A percentile compares a stretch with the other conserved stretches of the same genome.
phyloP scores from a whole-genome alignment of 2,113 vertebrate genomes.

The Ia io region DNA sequence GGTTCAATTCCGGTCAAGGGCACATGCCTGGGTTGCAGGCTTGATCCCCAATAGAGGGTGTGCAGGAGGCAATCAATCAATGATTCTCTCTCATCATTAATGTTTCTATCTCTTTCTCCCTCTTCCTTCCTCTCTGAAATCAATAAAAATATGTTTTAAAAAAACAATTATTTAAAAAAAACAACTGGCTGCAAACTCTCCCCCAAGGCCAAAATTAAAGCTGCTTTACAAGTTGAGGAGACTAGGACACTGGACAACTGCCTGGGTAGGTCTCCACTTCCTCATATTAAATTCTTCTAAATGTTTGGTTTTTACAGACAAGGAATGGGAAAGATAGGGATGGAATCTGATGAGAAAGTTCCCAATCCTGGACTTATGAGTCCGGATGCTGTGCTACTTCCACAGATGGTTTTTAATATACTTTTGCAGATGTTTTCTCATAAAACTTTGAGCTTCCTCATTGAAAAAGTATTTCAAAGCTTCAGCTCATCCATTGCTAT shows the following conservation, averaged over 20 bases:
- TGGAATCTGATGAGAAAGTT: conserved; percentile 30
- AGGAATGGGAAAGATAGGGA: not conserved
- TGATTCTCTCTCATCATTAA: no score
- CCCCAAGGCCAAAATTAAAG: not conserved
- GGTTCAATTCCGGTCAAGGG: no score
- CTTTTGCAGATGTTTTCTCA: conserved; percentile 9
- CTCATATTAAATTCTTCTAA: conserved; percentile 1
- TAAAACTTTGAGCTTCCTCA: conserved; percentile 79
- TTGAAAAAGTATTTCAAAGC: not conserved
- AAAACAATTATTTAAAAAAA: not conserved
- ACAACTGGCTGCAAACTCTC: not conserved
- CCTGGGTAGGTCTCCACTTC: not conserved
- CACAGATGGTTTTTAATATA: conserved; percentile 25
- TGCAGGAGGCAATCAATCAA: no score
- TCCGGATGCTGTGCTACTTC: not conserved
- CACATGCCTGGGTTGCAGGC: no score
- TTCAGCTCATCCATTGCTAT: not conserved
- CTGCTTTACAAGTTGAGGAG: not conserved
- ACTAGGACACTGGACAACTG: not conserved
- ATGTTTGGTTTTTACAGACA: conserved; percentile 45
- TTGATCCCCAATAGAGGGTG: no score
- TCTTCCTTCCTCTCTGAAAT: no score
- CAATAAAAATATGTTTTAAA: no score
- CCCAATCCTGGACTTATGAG: conserved; percentile 14
- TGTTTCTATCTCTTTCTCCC: no score